These are phyloP conservation scores for Urophycis tenuis DNA, from an alignment of 2,797 vertebrate species.

Conservation along the genomic window DNA sequence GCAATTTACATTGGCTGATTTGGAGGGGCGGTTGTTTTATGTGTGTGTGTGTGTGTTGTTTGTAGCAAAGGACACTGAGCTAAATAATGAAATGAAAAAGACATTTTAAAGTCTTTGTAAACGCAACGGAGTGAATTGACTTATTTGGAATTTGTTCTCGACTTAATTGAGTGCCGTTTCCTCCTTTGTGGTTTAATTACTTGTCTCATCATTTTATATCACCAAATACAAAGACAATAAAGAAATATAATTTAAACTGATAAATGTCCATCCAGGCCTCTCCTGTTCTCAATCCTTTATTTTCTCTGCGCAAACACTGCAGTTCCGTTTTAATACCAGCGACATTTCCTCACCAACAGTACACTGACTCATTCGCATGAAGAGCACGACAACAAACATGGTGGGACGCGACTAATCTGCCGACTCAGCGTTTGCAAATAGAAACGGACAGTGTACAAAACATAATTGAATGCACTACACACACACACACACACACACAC, in stretches of 20 bases:
- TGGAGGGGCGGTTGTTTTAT: not conserved
- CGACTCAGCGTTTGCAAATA: slow-evolving; percentile 36
- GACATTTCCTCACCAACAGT: slow-evolving; percentile 12
- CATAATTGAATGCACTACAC: slow-evolving; percentile 20
- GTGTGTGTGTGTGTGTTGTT: too few species aligned
- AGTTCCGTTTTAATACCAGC: not conserved
- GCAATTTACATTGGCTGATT: slow-evolving; percentile 14
- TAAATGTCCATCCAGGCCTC: not conserved
- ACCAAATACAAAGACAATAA: not conserved
- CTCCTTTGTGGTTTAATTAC: not conserved
- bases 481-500: not conserved
- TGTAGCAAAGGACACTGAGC: too few species aligned
- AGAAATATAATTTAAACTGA: too few species aligned
- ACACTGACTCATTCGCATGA: slow-evolving; percentile 19
- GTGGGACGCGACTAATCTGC: slow-evolving; percentile 13
- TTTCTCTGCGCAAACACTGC: not conserved
- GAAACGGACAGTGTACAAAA: slow-evolving; percentile 25
- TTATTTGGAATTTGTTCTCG: not conserved
- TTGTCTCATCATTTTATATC: slow-evolving; percentile 1
- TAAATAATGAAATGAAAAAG: too few species aligned
- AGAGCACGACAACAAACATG: slow-evolving; percentile 16
- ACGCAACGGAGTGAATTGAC: not conserved
- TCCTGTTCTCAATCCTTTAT: not conserved
- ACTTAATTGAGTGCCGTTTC: not conserved
- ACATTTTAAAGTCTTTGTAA: not conserved